A percentile compares a stretch with the other conserved stretches of the same genome.
phyloP scores from a whole-genome alignment of 2,888 invertebrate genomes.

The Archaeoteleia sp. region DNA sequence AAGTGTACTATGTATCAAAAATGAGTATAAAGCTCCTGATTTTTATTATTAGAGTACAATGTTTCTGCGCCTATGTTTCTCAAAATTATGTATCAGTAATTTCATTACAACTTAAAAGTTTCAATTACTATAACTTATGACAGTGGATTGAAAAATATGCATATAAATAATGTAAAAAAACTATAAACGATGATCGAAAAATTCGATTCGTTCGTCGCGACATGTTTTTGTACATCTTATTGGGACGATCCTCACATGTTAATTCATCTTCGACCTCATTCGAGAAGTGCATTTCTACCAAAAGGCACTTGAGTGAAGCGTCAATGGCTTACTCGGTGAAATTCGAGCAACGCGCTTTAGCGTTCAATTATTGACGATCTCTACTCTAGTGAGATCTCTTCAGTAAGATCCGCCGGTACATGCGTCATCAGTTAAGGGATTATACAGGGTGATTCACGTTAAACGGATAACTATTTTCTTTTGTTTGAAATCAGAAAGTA shows the following conservation, averaged over 20 bases:
- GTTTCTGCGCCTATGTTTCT: too few relatives aligned
- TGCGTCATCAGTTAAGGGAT: slow-evolving; percentile 38
- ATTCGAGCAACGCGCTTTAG: slow-evolving; percentile 56
- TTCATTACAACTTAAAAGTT: too few relatives aligned
- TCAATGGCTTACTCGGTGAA: slow-evolving; percentile 40
- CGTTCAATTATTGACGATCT: slow-evolving; percentile 56
- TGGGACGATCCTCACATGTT: slow-evolving; percentile 40
- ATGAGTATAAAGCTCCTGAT: too few relatives aligned
- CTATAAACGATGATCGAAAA: slow-evolving; percentile 16
- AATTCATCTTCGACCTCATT: slow-evolving; percentile 62
- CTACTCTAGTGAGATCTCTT: slow-evolving; percentile 31
- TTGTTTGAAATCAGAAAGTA: too few relatives aligned
- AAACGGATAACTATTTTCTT: not conserved
- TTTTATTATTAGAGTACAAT: too few relatives aligned
- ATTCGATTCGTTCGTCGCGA: slow-evolving; percentile 6
- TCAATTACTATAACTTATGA: too few relatives aligned
- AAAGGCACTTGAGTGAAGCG: slow-evolving; percentile 41
- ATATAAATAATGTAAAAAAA: too few relatives aligned
- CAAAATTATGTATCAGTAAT: too few relatives aligned
- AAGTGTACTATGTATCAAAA: too few relatives aligned
- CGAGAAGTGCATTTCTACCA: slow-evolving; percentile 48
- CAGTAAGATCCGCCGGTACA: slow-evolving; percentile 30
- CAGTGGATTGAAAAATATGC: too few relatives aligned
- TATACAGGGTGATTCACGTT: slow-evolving; percentile 7
- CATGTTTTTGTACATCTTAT: slow-evolving; percentile 20